Evolutionary conservation across 2,888 invertebrate species (phyloP), one percentile per base, ranked within the genome.

Genomic region (Habroteleia sp.): DNA sequence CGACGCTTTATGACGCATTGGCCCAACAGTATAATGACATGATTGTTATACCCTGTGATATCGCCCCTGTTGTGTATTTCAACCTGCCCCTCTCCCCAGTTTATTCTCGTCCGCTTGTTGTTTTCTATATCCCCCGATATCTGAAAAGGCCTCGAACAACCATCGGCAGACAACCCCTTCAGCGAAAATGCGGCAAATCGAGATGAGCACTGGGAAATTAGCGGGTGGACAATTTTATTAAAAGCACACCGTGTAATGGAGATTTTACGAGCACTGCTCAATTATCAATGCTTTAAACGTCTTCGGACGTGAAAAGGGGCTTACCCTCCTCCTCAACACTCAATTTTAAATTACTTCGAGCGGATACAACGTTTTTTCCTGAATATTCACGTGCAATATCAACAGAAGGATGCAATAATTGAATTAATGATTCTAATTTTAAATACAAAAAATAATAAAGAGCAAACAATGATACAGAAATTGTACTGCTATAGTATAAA

Each of bases 161-260:
- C 46, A 46, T 39, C 50, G 50, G 29, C 44, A 44, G 23, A 62
- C 37, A 54, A 65, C 79, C 80, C 80, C 79, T 79, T 77, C 62
- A 77, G 76, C 77, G 78, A 78, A 82, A 83, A 81, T 81, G 74
- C 82, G 81, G 79, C 83, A 82, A 84, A 85, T 83, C 81, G 82
- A 79, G 82, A 81, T 71, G 79, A 81, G 81, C 76, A 77, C 74
- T 74, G 74, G 77, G 68, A 84, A 84, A 86, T 86, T 83, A 83
- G 81, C 81, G 80, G 79, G 58, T 80, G 80, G 82, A 82, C 82
- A 79, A 84, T 85, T 86, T 86, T 85, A 85, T 84, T 83, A 82
- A 78, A 79, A 78, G 76, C 54, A 48, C 75, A 63, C 68, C 62
- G 75, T 79, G 80, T 83, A 84, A 85, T 83, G 79, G 82, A 85